Evolutionary conservation across 2,797 vertebrate species (phyloP), one percentile per base, ranked within the genome.

Genomic region (Sebastes minor): DNA sequence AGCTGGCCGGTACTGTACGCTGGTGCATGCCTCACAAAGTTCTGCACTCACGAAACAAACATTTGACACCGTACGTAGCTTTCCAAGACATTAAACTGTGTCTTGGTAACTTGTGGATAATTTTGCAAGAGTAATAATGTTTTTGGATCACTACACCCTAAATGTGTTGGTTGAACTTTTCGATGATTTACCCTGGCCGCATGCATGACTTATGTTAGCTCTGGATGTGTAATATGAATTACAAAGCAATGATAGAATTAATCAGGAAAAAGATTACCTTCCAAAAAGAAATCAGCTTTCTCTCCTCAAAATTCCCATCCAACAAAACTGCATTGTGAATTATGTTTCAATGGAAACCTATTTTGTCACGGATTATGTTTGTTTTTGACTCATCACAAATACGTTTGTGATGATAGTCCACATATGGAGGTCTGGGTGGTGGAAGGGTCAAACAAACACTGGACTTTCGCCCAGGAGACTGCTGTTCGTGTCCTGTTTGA

Each of bases 341-440:
- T 52, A n/a, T 0, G 3, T 53, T 53, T 53, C 52, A 0, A 53
- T 8, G 52, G 20, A 55, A 22, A 23, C 20, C 0, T 55, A 52
- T 20, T n/a, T 52, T 55, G 20, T 52, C 42, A 0, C 0, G 2
- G 49, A 0, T 52, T 52, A 52, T n/a, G 20, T 11, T 52, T 52
- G 49, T 52, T 52, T 52, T 52, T 10, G 20, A 52, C 18, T 20
- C 11, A 1, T 52, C 20, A 20, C 9, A 10, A 9, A 52, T 22
- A n/a, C 14, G 49, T 52, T 52, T 52, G 49, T 20, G 20, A 52
- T 52, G 49, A 52, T 46, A 46, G 49, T 52, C 49, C 3, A 18
- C 42, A 46, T 18, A 46, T n/a, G 8, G 20, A 52, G 20, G 8
- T n/a, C 49, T 46, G 42, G 16, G 9, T 52, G 49, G 49, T 20